Percentiles rank a stretch among this genome's conserved stretches.
These are phyloP conservation scores for Aphaenogaster floridana DNA, from an alignment of 1,140 invertebrate genomes.

Conservation along the genomic window DNA sequence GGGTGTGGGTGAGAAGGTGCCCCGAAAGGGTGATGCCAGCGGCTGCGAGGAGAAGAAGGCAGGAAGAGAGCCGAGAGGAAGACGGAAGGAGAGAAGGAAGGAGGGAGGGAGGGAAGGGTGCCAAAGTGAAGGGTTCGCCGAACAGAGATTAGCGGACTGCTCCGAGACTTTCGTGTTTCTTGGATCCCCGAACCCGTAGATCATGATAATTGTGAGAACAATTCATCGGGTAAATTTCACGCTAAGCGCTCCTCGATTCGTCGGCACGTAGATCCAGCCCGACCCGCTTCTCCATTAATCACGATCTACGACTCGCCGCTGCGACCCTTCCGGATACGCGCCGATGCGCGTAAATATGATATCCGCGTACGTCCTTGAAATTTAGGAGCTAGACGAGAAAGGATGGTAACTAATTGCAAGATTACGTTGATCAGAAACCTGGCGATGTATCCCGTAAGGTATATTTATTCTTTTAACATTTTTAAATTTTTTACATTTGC, in stretches of 20 bases:
- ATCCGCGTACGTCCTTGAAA: slow-evolving; percentile 28
- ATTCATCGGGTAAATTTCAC: slow-evolving; percentile 85
- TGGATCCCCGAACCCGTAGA: slow-evolving; percentile 85
- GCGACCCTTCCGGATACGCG: slow-evolving; percentile 4
- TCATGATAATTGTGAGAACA: slow-evolving; percentile 87
- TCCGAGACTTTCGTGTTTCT: slow-evolving; percentile 85
- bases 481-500: neutral
- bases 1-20: slow-evolving; percentile 68
- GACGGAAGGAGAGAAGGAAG: slow-evolving; percentile 14
- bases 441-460: neutral
- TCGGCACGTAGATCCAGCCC: slow-evolving; percentile 54
- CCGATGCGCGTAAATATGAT: slow-evolving; percentile 21
- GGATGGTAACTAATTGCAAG: neutral
- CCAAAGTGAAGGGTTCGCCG: slow-evolving; percentile 85
- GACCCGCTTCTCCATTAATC: slow-evolving; percentile 69
- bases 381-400: slow-evolving; percentile 27
- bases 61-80: neutral
- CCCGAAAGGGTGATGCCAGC: slow-evolving; percentile 57
- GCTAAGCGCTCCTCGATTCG: slow-evolving; percentile 78
- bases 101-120: slow-evolving; percentile 59
- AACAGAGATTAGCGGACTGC: slow-evolving; percentile 84
- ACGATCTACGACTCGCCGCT: slow-evolving; percentile 66
- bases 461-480: neutral
- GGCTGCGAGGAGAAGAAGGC: slow-evolving; percentile 2
- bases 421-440: neutral